Evolutionary conservation across 2,888 invertebrate species (phyloP).

Genomic region (Papilio gigon): DNA sequence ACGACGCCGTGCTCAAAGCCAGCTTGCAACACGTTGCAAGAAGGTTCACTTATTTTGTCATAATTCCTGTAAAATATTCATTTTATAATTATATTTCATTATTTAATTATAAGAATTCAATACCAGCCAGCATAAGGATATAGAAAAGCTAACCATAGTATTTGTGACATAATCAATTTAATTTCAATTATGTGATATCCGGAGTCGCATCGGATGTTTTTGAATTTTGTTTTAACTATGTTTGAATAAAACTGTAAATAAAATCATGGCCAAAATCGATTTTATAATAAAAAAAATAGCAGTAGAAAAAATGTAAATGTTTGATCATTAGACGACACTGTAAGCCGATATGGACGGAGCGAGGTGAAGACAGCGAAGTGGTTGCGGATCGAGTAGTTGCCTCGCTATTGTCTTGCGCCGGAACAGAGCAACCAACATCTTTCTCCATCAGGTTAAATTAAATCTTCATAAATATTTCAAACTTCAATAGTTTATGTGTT

Average conservation of each 20-base stretch:
- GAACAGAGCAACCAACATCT: constrained; percentile 42
- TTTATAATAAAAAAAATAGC: too few relatives aligned
- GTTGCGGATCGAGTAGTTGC: constrained; percentile 59
- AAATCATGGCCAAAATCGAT: too few relatives aligned
- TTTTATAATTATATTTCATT: neutral
- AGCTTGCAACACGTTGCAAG: constrained; percentile 64
- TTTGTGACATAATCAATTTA: too few relatives aligned
- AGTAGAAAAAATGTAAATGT: too few relatives aligned
- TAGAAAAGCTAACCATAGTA: too few relatives aligned
- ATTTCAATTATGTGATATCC: too few relatives aligned
- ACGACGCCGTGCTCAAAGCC: constrained; percentile 63
- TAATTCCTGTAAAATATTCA: neutral
- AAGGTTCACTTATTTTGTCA: constrained; percentile 51
- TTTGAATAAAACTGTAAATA: too few relatives aligned
- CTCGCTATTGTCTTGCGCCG: constrained; percentile 54
- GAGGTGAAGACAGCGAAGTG: constrained; percentile 52
- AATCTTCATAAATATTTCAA: neutral
- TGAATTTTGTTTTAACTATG: too few relatives aligned
- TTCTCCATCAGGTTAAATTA: constrained; percentile 56
- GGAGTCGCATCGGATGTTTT: too few relatives aligned
- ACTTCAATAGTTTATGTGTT: too few relatives aligned
- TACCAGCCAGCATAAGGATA: too few relatives aligned
- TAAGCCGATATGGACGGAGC: constrained; percentile 68
- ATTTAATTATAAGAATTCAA: neutral
- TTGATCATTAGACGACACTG: constrained; percentile 57